Conservation (phyloP, 2,113 vertebrate species). For the Catharus bicknelli region DNA sequence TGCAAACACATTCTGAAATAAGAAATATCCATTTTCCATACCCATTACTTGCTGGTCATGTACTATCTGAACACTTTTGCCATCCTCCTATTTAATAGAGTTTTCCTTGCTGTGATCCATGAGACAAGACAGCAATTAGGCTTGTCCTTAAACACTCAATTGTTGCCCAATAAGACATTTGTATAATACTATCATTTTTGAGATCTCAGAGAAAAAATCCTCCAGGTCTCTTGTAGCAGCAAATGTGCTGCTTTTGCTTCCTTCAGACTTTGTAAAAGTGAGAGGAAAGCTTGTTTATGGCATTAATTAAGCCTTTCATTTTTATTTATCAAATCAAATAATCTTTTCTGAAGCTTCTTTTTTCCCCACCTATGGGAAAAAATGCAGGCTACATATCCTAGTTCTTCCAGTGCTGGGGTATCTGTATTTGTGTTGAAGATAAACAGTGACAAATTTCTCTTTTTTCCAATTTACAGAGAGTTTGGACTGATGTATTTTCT, state of each 20-base stretch:
- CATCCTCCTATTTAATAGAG: background rate
- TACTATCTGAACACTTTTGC: background rate
- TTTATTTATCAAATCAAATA: background rate
- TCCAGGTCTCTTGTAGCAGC: background rate
- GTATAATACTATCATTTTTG: background rate
- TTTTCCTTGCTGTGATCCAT: background rate
- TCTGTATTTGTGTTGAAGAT: background rate
- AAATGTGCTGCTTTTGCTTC: background rate
- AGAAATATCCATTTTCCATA: background rate
- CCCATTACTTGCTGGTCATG: background rate
- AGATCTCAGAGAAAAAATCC: background rate
- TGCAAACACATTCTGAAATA: background rate
- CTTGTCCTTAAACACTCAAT: rapidly evolving
- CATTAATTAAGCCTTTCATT: background rate
- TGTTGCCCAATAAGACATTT: background rate
- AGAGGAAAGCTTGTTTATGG: background rate
- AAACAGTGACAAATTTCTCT: background rate
- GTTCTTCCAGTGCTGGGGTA: background rate
- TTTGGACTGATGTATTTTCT: constrained; percentile 8
- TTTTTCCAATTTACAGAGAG: background rate
- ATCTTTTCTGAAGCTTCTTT: background rate
- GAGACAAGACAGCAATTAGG: background rate
- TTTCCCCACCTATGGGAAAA: background rate
- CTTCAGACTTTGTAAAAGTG: background rate
- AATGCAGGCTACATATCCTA: background rate